Conservation (phyloP, 2,888 invertebrate species). For the Himalopsyche japonica region DNA sequence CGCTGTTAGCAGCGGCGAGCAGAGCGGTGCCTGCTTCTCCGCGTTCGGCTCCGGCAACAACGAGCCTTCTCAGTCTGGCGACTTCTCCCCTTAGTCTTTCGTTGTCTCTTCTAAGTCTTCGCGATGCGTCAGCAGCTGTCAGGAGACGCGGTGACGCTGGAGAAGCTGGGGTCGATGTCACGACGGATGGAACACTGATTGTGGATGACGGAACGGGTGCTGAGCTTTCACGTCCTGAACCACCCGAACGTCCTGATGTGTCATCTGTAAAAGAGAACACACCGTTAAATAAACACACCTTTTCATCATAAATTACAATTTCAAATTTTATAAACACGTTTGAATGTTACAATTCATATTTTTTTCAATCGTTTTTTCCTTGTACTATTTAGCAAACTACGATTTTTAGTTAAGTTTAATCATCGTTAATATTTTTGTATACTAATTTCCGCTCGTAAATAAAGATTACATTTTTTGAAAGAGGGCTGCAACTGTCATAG, state of each 20-base stretch:
- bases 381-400: no score
- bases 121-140: conserved; percentile 61
- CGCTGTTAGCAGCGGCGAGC: conserved; percentile 63
- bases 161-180: conserved; percentile 41
- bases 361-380: no score
- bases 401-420: no score
- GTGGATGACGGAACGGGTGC: conserved; percentile 50
- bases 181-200: conserved; percentile 48
- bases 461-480: no score
- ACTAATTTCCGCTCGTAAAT: no score
- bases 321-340: no score
- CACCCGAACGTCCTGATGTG: conserved; percentile 37
- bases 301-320: no score
- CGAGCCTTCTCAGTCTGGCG: conserved; percentile 67
- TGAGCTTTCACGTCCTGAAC: conserved; percentile 31
- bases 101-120: conserved; percentile 73
- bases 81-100: conserved; percentile 68
- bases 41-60: conserved; percentile 66
- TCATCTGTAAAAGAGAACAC: conserved; percentile 27
- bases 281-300: no score
- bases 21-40: conserved; percentile 58
- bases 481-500: no score
- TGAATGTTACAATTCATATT: no score
- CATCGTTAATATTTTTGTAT: no score
- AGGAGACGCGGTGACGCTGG: conserved; percentile 61